Evolutionary conservation across 92 coral and sea anemone genomes (phyloP).

Genomic region (Diadumene lineata): DNA sequence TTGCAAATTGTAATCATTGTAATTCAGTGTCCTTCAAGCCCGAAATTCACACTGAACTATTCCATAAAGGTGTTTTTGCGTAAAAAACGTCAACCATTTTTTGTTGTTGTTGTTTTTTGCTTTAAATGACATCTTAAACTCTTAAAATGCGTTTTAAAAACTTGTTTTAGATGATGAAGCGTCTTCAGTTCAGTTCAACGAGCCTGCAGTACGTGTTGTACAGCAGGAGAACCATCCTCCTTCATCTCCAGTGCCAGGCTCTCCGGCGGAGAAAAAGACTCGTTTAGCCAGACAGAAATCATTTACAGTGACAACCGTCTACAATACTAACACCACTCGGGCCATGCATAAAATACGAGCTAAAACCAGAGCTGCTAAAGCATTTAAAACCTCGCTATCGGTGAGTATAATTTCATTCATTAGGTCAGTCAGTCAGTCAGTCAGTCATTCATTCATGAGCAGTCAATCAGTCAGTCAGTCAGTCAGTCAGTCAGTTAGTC

Average conservation of each 20-base stretch:
- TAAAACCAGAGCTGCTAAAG: conserved; percentile 75
- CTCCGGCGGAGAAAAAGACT: conserved; percentile 50
- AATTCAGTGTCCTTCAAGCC: too few species aligned
- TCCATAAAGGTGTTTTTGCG: too few species aligned
- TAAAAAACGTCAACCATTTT: too few species aligned
- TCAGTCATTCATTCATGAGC: background rate
- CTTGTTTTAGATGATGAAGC: conserved; percentile 20
- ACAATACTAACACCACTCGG: conserved; percentile 69
- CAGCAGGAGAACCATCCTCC: conserved; percentile 47
- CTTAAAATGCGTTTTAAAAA: background rate
- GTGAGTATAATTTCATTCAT: conserved; percentile 18
- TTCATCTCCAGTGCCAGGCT: conserved; percentile 24
- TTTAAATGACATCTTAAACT: too few species aligned
- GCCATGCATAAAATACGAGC: conserved; percentile 87
- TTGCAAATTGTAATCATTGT: too few species aligned
- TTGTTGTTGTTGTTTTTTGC: too few species aligned
- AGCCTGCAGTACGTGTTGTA: conserved; percentile 64
- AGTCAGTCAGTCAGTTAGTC: too few species aligned
- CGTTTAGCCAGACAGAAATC: conserved; percentile 70
- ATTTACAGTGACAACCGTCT: conserved; percentile 77
- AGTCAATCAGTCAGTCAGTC: too few species aligned
- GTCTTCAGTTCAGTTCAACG: conserved; percentile 35
- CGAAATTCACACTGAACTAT: too few species aligned
- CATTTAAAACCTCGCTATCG: conserved; percentile 68
- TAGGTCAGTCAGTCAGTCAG: background rate